These are phyloP conservation scores for Watsonalla cultraria DNA, from an alignment of 2,888 invertebrate genomes.

Conservation along the genomic window DNA sequence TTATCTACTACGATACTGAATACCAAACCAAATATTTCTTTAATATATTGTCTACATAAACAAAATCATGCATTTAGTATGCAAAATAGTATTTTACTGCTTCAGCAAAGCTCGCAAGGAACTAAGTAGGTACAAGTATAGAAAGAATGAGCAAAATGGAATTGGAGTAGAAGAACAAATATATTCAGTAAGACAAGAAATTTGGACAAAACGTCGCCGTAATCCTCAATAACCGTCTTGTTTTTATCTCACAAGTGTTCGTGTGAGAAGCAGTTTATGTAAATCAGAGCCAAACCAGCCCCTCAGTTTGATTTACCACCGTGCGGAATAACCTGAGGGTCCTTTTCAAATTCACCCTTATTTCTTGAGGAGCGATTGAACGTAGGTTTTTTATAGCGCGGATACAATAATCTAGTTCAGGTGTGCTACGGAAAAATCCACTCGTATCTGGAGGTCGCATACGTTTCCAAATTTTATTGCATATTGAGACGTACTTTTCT, in stretches of 20 bases:
- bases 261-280: slow-evolving; percentile 55
- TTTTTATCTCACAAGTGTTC: slow-evolving; percentile 30
- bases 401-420: slow-evolving; percentile 75
- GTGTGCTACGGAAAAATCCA: slow-evolving; percentile 68
- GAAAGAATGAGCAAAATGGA: no score
- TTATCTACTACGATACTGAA: no score
- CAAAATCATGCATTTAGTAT: no score
- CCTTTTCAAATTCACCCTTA: slow-evolving; percentile 61
- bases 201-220: neutral
- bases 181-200: neutral
- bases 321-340: slow-evolving; percentile 46
- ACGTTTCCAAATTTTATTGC: slow-evolving; percentile 70
- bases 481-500: slow-evolving; percentile 73
- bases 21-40: no score
- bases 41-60: no score
- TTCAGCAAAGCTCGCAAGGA: no score
- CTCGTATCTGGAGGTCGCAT: slow-evolving; percentile 62
- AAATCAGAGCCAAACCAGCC: slow-evolving; percentile 49
- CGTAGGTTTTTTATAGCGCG: slow-evolving; percentile 63
- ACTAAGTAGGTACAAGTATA: no score
- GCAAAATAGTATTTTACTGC: no score
- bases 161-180: neutral
- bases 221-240: slow-evolving; percentile 30
- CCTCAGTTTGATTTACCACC: slow-evolving; percentile 51
- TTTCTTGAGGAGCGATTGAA: slow-evolving; percentile 52